phyloP scores from a whole-genome alignment of 1,140 invertebrate species.

The Wasmannia auropunctata region DNA sequence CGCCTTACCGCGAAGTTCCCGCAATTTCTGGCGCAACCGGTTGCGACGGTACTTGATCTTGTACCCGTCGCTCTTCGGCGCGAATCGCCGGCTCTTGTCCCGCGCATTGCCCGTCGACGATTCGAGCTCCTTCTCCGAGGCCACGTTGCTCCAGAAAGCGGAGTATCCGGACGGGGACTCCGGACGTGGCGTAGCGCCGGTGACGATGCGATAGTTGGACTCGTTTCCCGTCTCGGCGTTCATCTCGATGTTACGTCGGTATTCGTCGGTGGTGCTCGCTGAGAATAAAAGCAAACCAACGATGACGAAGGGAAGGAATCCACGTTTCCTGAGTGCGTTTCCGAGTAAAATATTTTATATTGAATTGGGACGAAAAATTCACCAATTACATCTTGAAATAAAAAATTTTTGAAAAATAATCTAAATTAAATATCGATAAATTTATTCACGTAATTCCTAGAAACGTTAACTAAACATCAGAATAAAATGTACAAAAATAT shows the following conservation, averaged over 20 bases:
- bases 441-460: background rate
- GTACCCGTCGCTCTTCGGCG: slow-evolving; percentile 56
- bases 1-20: slow-evolving; percentile 64
- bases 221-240: background rate
- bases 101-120: background rate
- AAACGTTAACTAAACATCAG: background rate
- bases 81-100: background rate
- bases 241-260: background rate
- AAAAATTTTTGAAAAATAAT: background rate
- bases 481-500: background rate
- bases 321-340: no score
- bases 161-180: background rate
- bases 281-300: background rate
- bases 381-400: background rate
- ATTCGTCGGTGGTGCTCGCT: background rate
- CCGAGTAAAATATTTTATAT: background rate
- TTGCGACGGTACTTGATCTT: slow-evolving; percentile 68
- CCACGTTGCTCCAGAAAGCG: background rate
- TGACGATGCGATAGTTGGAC: slow-evolving; percentile 74
- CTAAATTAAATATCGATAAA: background rate
- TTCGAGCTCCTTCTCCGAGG: background rate
- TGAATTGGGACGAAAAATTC: background rate
- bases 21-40: slow-evolving; percentile 64
- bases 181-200: slow-evolving; percentile 32
- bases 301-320: background rate